These are phyloP conservation scores for Leguminivora glycinivorella DNA, from an alignment of 1,140 invertebrate genomes.

Conservation along the genomic window DNA sequence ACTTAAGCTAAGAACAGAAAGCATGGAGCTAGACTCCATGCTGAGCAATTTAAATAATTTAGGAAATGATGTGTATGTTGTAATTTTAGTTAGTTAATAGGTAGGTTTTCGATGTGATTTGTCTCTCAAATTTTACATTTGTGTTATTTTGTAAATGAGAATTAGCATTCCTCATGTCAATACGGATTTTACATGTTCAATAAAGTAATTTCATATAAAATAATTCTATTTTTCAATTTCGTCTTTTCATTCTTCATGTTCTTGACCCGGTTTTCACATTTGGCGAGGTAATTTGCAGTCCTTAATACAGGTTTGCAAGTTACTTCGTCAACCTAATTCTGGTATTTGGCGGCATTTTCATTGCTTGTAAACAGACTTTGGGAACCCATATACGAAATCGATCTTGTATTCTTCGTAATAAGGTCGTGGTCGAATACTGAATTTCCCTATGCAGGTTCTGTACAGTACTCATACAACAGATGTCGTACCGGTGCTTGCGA, in stretches of 20 bases:
- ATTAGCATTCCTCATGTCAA: slow-evolving; percentile 80
- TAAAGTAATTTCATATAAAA: slow-evolving; percentile 80
- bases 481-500: not conserved
- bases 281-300: not conserved
- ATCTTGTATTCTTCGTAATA: not conserved
- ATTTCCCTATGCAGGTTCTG: not conserved
- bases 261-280: slow-evolving; percentile 18
- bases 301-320: not conserved
- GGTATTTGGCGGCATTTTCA: not conserved
- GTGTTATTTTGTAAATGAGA: slow-evolving; percentile 80
- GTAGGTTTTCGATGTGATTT: slow-evolving; percentile 80
- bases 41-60: slow-evolving; percentile 70
- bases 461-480: not conserved
- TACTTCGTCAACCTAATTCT: not conserved
- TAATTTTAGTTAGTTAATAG: slow-evolving; percentile 80
- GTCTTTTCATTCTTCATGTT: slow-evolving; percentile 43
- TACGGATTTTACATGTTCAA: slow-evolving; percentile 80
- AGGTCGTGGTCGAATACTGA: not conserved
- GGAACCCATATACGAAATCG: not conserved
- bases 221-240: slow-evolving; percentile 61
- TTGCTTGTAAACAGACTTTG: not conserved
- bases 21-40: slow-evolving; percentile 49
- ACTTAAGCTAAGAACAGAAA: slow-evolving; percentile 69
- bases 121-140: slow-evolving; percentile 79
- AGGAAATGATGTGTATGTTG: slow-evolving; percentile 80